Percentiles rank a stretch among this genome's conserved stretches.
These are phyloP conservation scores for Ameiurus melas DNA, from an alignment of 2,113 vertebrate genomes.

Conservation along the genomic window DNA sequence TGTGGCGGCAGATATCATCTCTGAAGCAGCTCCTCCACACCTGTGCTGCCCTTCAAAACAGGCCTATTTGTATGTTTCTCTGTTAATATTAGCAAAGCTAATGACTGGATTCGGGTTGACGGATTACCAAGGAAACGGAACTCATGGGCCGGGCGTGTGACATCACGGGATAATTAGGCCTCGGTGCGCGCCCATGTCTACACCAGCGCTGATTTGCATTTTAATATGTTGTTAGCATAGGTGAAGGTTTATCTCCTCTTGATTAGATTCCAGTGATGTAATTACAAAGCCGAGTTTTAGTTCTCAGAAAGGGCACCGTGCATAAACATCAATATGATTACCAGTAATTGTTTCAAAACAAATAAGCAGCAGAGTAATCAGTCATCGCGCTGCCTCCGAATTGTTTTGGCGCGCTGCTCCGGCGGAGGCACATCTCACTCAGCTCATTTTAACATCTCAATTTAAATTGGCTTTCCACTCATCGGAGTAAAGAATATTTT, in stretches of 20 bases:
- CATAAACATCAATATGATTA: conserved; percentile 61
- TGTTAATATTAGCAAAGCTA: conserved; percentile 48
- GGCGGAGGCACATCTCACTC: conserved; percentile 41
- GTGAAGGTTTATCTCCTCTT: conserved; percentile 60
- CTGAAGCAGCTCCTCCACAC: conserved; percentile 1
- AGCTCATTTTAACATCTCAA: conserved; percentile 56
- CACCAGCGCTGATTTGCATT: conserved; percentile 55
- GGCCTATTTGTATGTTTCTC: conserved; percentile 21
- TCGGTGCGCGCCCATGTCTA: conserved; percentile 33
- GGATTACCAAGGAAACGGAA: conserved; percentile 49
- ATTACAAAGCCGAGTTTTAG: conserved; percentile 58
- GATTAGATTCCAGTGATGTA: conserved; percentile 61
- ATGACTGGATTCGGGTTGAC: conserved; percentile 49
- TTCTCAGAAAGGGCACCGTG: conserved; percentile 57
- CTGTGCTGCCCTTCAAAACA: conserved; percentile 38
- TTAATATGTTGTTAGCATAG: conserved; percentile 60
- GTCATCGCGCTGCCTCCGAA: conserved; percentile 52
- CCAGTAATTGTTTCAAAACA: conserved; percentile 59
- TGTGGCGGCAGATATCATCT: conserved; percentile 23
- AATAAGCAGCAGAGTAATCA: conserved; percentile 56
- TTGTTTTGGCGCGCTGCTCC: conserved; percentile 50
- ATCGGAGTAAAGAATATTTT: conserved; percentile 57
- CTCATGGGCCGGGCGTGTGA: conserved; percentile 43
- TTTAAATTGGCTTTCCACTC: conserved; percentile 58
- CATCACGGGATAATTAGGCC: conserved; percentile 55